Evolutionary conservation across 2,113 vertebrate species (phyloP).

Genomic region (Turnix velox): DNA sequence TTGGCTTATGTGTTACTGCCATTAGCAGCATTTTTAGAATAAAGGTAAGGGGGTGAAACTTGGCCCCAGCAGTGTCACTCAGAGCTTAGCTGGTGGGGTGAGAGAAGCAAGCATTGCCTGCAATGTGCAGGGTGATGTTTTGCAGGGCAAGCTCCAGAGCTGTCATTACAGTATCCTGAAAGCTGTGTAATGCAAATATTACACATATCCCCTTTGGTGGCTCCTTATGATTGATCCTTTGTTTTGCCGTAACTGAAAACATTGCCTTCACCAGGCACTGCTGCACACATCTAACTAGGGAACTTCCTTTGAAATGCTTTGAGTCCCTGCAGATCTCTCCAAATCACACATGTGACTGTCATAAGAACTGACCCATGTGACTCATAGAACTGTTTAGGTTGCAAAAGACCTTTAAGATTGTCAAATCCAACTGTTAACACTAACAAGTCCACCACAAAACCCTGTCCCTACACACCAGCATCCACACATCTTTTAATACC

Average conservation of each 20-base stretch:
- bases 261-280: background rate
- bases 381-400: background rate
- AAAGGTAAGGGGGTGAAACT: background rate
- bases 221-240: background rate
- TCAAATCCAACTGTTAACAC: background rate
- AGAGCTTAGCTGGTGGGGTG: background rate
- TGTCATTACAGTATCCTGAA: background rate
- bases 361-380: too few relatives aligned
- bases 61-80: background rate
- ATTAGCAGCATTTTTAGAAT: background rate
- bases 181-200: background rate
- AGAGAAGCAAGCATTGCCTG: rapidly evolving
- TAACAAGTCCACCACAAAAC: background rate
- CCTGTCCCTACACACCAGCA: background rate
- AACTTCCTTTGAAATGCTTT: background rate
- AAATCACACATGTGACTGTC: background rate
- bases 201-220: background rate
- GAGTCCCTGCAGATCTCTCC: background rate
- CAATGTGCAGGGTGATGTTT: background rate
- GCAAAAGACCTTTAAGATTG: background rate
- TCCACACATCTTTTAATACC: background rate
- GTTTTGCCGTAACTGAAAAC: background rate
- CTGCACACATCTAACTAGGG: background rate
- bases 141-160: background rate
- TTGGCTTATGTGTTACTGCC: background rate